Percentiles rank a stretch among this genome's conserved stretches.
Evolutionary conservation across 2,888 invertebrate genomes (phyloP).

Genomic region (Stenurella melanura): DNA sequence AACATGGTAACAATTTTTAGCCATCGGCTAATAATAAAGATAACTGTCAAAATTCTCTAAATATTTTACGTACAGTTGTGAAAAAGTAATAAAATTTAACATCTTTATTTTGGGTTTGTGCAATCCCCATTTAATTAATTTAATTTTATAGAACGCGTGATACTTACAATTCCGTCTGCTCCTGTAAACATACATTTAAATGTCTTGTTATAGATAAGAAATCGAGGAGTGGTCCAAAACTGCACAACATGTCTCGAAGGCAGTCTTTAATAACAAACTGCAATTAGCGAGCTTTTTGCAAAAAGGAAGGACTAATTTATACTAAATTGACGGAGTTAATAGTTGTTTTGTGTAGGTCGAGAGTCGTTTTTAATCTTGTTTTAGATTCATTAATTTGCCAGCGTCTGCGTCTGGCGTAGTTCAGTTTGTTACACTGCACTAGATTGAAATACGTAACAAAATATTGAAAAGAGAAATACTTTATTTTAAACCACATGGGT

Average conservation of each 20-base stretch:
- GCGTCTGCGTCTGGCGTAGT: constrained; percentile 10
- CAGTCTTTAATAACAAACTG: constrained; percentile 30
- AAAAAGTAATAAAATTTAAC: constrained; percentile 29
- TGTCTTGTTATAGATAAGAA: constrained; percentile 43
- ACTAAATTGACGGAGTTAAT: constrained; percentile 40
- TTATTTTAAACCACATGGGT: no score
- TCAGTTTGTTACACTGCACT: background rate
- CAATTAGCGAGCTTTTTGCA: constrained; percentile 40
- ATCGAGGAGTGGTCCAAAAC: constrained; percentile 38
- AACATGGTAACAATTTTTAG: no score
- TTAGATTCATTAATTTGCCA: constrained; percentile 26
- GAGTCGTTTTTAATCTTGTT: constrained; percentile 31
- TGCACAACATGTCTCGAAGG: constrained; percentile 1
- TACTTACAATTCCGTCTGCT: constrained; percentile 19
- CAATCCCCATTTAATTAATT: constrained; percentile 36
- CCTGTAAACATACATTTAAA: constrained; percentile 42
- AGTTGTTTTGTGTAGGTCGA: constrained; percentile 41
- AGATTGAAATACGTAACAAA: background rate
- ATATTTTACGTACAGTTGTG: background rate
- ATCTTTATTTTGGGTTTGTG: constrained; percentile 24
- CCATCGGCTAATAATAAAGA: no score
- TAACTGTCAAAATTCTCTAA: background rate
- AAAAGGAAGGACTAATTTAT: constrained; percentile 44
- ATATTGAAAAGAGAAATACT: no score
- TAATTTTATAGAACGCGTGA: constrained; percentile 22